phyloP scores from a whole-genome alignment of 2,113 vertebrate genomes.

The Caloenas nicobarica region DNA sequence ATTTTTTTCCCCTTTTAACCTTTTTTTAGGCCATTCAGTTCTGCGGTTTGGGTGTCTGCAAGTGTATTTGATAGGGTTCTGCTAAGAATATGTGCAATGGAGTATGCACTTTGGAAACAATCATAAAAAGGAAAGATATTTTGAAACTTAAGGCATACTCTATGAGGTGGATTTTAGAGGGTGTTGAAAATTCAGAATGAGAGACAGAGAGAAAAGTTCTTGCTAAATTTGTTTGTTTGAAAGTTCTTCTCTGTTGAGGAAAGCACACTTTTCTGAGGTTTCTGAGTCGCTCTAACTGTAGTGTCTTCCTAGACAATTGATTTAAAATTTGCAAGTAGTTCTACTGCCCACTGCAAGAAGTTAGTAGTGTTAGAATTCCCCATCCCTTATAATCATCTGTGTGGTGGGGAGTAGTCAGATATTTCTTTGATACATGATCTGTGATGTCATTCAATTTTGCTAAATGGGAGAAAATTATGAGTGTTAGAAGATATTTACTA shows the following conservation, averaged over 20 bases:
- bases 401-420: not conserved
- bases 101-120: not conserved
- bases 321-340: not conserved
- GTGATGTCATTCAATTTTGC: not conserved
- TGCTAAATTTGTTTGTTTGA: not conserved
- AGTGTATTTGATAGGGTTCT: not conserved
- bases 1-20: not conserved
- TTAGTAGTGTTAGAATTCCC: not conserved
- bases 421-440: not conserved
- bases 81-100: not conserved
- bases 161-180: not conserved
- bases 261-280: not conserved
- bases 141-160: not conserved
- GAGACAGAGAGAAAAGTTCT: not conserved
- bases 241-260: not conserved
- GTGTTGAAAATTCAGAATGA: not conserved
- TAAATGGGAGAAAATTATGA: not conserved
- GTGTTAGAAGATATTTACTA: not conserved
- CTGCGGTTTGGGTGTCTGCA: not conserved
- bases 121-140: not conserved
- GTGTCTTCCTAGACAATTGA: not conserved
- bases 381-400: not conserved
- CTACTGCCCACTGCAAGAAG: not conserved
- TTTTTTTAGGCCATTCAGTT: not conserved
- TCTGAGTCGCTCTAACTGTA: not conserved